Conservation (phyloP, 2,888 invertebrate genomes). For the Lepidonotus clava region DNA sequence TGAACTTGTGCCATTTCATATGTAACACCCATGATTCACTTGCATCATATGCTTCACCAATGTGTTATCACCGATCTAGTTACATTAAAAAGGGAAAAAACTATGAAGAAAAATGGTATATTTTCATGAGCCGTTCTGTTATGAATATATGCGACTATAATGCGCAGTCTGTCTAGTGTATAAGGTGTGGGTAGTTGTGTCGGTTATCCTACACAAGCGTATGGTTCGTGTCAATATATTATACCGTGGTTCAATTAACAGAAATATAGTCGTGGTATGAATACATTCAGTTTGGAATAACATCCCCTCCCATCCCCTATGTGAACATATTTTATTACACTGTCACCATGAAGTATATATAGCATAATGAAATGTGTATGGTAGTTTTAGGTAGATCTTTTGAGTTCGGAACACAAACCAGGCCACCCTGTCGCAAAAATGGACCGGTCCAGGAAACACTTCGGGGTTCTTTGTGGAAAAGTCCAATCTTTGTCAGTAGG, state of each 20-base stretch:
- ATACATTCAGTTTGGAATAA: conserved; percentile 27
- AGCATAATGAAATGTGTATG: conserved; percentile 43
- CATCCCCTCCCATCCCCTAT: neutral
- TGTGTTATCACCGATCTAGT: conserved; percentile 31
- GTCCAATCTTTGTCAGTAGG: conserved; percentile 21
- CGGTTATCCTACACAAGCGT: neutral
- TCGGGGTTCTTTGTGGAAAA: neutral
- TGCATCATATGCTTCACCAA: conserved; percentile 5
- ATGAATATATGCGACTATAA: neutral
- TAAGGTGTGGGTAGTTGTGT: neutral
- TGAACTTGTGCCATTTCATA: neutral
- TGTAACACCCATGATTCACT: no score
- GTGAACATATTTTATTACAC: conserved; percentile 39
- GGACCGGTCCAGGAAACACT: neutral
- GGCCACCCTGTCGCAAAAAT: neutral
- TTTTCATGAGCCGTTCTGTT: neutral
- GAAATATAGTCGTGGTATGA: conserved; percentile 13
- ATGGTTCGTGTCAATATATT: neutral
- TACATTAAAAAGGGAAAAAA: conserved; percentile 10
- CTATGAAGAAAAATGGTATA: conserved; percentile 17
- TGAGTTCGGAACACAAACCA: conserved; percentile 42
- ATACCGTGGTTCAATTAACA: conserved; percentile 19
- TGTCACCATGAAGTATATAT: conserved; percentile 31
- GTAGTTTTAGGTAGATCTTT: conserved; percentile 27
- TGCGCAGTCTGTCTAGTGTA: conserved; percentile 24